Base-by-base conservation (phyloP, 1,140 invertebrate genomes). In the Bilobella aurantiaca region DNA sequence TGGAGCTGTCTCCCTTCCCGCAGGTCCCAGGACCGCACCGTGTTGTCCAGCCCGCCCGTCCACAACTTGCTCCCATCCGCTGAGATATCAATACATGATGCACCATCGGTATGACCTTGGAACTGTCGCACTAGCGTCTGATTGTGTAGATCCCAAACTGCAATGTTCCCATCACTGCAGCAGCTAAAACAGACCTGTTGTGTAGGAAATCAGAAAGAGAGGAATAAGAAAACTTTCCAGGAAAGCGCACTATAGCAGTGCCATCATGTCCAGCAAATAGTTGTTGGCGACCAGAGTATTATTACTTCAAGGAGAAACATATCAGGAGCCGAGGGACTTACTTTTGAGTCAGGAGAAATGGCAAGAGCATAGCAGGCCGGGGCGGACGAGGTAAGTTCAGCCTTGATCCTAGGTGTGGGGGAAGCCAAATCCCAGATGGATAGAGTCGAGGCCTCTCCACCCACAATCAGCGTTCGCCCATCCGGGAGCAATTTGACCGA, bases 11-110 rank as follows among this genome's bases (percentile, higher is more conserved):
- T 80, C 27, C 93, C 92, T 79, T 94, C 93, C 66, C 94, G 79
- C 34, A 98, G 81, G 80, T 98, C 95, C 96, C 96, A 98, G 5
- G 91, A 95, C 31, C 96, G 81, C 8, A 98, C 94, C 1, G 94
- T 96, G 75, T 95, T 96, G 78, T 98, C 95, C 14, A 98, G 79
- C 21, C 95, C 95, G 29, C 95, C 95, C 8, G 95, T 98, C 94
- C 95, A 98, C 68, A 68, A 42, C 63, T 85, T 87, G 74, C 86
- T 85, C 62, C 85, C 85, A 75, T 81, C 84, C 65, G 82, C 79
- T 42, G 86, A 83, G 77, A 87, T 83, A 74, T 87, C 85, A 68
- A 87, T 86, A 76, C 86, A 87, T 62, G 82, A 84, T 23, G 86
- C 86, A 42, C 86, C 86, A 76, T 87, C 86, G 61, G 82, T 83